Base-by-base conservation (phyloP, 2,113 vertebrate genomes). In the Dipodomys merriami region DNA sequence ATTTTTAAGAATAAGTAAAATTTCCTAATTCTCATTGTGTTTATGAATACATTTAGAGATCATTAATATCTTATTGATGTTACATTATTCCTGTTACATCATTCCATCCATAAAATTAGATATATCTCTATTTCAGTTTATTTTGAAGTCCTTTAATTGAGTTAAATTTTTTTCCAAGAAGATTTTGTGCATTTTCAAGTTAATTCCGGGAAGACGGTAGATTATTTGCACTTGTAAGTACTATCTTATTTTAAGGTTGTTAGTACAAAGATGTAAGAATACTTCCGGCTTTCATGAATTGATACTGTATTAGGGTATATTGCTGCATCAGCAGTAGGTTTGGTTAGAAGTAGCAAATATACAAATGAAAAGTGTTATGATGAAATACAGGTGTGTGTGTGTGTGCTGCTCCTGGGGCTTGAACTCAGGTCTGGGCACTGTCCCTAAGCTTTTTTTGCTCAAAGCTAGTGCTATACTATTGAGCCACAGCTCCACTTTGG, bases 21-120 rank as follows among this genome's bases (percentile, higher is more conserved):
- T 71, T 92, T 81, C 65, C 60, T 69, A 53, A 92, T 85, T 93
- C 88, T 62, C 35, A 82, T 2, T 88, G 64, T 84, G 29, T 65
- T 96, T 84, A 90, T 87, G 39, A 83, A 73, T 78, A 91, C 62
- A 86, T 84, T 92, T 62, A 68, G 33, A 94, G 7, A 91, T 77
- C 65, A 90, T 53, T 85, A 35, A 62, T 49, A 92, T 46, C 44
- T 87, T 81, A 86, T 74, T 68, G 4, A 83, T 68, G 7, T 49
- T 60, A 72, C 19, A 64, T 81, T 12, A 91, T 84, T 57, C 53
- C 53, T 68, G 7, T 49, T 49, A 72, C 19, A 64, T 84, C 13
- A 91, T 80, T 49, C 60, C 82, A 79, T 74, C 82, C 49, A 79
- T n/a, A 90, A 57, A 82, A 79, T 90, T 80, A 86, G 62, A 84